Evolutionary conservation across 1,140 invertebrate genomes (phyloP).

Genomic region (Macrotrachela quadricornifera): DNA sequence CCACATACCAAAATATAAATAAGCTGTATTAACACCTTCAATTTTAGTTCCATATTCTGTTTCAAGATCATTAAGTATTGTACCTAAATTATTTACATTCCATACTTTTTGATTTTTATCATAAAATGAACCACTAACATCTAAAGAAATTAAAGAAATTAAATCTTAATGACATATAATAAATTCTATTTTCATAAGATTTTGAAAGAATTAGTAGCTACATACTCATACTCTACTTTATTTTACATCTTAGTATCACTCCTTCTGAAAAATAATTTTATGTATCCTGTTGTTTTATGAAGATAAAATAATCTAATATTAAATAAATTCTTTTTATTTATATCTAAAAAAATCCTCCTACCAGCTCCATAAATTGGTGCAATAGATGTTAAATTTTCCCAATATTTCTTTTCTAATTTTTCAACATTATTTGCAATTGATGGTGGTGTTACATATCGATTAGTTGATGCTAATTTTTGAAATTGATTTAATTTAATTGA

Average conservation of each 20-base stretch:
- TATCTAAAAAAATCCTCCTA: too few relatives aligned
- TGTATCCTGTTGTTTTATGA: too few relatives aligned
- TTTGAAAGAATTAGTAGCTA: too few relatives aligned
- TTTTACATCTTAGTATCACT: too few relatives aligned
- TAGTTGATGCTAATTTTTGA: conserved; percentile 48
- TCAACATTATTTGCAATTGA: conserved; percentile 57
- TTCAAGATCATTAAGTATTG: conserved; percentile 77
- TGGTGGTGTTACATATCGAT: conserved; percentile 54
- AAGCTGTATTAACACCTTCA: conserved; percentile 92
- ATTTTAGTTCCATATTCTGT: conserved; percentile 87
- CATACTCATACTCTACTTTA: too few relatives aligned
- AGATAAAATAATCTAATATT: too few relatives aligned
- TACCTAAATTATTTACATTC: conserved; percentile 81
- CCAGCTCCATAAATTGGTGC: conserved; percentile 26
- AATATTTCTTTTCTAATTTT: conserved; percentile 83
- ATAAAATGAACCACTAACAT: conserved; percentile 79
- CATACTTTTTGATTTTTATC: conserved; percentile 53
- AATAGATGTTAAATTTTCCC: conserved; percentile 44
- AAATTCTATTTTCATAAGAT: too few relatives aligned
- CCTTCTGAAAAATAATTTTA: too few relatives aligned
- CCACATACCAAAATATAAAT: conserved; percentile 99
- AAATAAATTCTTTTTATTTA: too few relatives aligned
- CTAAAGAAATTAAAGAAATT: conserved; percentile 18
- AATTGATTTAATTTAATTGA: conserved; percentile 71
- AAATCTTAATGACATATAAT: too few relatives aligned